Evolutionary conservation across 2,113 vertebrate species (phyloP).

Genomic region (Campylorhamphus procurvoides): DNA sequence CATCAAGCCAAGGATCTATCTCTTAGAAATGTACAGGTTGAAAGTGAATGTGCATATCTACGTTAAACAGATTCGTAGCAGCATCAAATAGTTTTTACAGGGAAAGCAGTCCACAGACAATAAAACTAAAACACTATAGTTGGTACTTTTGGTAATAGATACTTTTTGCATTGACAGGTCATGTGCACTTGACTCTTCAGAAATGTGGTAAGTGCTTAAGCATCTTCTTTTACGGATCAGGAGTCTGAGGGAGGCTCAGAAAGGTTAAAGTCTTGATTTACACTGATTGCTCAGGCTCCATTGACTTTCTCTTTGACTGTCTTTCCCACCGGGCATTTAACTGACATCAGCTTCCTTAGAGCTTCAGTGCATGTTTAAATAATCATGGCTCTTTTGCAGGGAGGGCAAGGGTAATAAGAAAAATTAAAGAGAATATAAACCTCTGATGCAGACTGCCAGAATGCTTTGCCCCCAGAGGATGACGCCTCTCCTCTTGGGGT

Average conservation of each 20-base stretch:
- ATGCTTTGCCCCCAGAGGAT: background rate
- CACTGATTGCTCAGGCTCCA: background rate
- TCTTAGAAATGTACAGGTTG: background rate
- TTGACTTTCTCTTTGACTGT: slow-evolving; percentile 3
- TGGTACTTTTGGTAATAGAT: background rate
- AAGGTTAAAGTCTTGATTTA: slow-evolving; percentile 50
- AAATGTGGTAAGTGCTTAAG: background rate
- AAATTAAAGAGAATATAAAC: background rate
- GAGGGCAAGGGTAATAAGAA: background rate
- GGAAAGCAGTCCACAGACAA: background rate
- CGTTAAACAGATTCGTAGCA: background rate
- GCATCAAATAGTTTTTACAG: background rate
- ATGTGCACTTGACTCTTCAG: background rate
- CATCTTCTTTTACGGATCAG: background rate
- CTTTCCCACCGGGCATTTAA: background rate
- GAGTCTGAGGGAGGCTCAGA: background rate
- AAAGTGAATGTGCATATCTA: background rate
- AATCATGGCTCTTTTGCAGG: background rate
- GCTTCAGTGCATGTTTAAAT: background rate
- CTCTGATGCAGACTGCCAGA: background rate
- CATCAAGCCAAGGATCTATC: background rate
- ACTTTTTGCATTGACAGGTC: background rate
- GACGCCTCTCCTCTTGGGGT: background rate
- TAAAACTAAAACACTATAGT: background rate
- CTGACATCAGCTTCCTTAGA: background rate